These are phyloP conservation scores for Seriola rivoliana DNA, from an alignment of 2,113 vertebrate genomes.

Conservation along the genomic window DNA sequence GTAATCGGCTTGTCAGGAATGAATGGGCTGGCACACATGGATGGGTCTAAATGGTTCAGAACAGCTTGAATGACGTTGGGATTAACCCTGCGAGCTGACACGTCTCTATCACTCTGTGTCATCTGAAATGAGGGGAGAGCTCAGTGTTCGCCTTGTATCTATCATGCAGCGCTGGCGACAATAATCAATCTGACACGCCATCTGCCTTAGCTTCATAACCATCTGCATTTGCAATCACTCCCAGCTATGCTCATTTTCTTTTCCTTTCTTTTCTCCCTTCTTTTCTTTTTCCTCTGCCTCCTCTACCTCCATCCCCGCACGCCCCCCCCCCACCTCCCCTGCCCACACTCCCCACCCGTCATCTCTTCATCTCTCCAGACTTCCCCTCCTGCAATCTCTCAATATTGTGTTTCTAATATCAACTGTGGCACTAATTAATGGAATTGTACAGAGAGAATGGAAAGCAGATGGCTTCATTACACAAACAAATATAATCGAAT, in stretches of 20 bases:
- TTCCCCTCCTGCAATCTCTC: slow-evolving; percentile 65
- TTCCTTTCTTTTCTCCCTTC: slow-evolving; percentile 1
- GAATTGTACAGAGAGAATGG: slow-evolving; percentile 78
- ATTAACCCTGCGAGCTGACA: slow-evolving; percentile 67
- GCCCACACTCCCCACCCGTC: neutral
- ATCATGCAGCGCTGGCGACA: slow-evolving; percentile 69
- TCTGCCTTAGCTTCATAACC: slow-evolving; percentile 82
- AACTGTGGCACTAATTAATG: slow-evolving; percentile 82
- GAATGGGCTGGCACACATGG: slow-evolving; percentile 53
- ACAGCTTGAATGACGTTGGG: slow-evolving; percentile 60
- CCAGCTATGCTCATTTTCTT: slow-evolving; percentile 58
- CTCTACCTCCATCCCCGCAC: slow-evolving; percentile 25
- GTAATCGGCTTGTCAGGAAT: slow-evolving; percentile 65
- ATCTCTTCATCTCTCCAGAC: slow-evolving; percentile 38
- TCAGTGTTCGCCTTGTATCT: slow-evolving; percentile 63
- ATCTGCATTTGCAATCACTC: slow-evolving; percentile 81
- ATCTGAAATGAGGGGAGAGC: slow-evolving; percentile 66
- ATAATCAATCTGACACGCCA: slow-evolving; percentile 85
- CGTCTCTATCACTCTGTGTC: slow-evolving; percentile 72
- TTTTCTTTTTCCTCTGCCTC: neutral
- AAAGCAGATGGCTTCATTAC: slow-evolving; percentile 83
- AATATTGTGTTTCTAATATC: slow-evolving; percentile 78
- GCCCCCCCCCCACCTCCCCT: too few species aligned
- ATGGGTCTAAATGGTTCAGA: slow-evolving; percentile 54
- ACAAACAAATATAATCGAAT: slow-evolving; percentile 80